Evolutionary conservation across 23 tunicate species (phyloP), one percentile per base, ranked within the genome.

Genomic region (Halocynthia roretzi): DNA sequence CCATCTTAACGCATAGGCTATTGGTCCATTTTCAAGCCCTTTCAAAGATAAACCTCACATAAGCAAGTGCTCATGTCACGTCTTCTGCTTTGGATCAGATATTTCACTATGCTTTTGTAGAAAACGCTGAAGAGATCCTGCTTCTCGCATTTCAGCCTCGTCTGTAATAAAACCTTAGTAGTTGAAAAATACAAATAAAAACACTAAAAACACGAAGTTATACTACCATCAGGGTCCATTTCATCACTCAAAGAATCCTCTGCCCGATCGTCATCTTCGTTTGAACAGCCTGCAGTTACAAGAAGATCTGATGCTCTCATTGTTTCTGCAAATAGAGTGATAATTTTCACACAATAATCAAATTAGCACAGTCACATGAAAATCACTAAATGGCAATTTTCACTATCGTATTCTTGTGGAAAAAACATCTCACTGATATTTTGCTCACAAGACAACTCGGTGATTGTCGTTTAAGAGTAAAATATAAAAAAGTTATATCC

Each of bases 41-140:
- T 31, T 1, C 44, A 31, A 31, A 31, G 44, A 31, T 31, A 31
- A 31, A 31, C 44, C 44, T 1, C 44, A 31, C 44, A 31, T 31
- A 31, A 31, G 44, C 44, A 31, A 31, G 64, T 18, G 17, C 18
- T 60, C 18, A 60, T 15, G 64, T 70, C 75, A 70, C 17, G 53
- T 62, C 22, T 65, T 21, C 23, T 80, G 66, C 31, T 67, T 52
- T 6, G 55, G 10, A 23, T 80, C 77, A 23, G 74, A 71, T 22
- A 50, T 10, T 40, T 8, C 21, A 23, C 44, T 55, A 10, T 71
- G 83, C 19, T 71, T 51, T 31, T 77, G 77, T 10, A 87, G 65
- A 77, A 87, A 87, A 6, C 93, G 74, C 50, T 76, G 52, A 53
- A 87, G 78, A 6, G 93, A 87, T n/a, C 82, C 82, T 55, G 75